A percentile compares a stretch with the other conserved stretches of the same genome.
Conservation (phyloP, 2,888 invertebrate species). For the Phortica okadai region DNA sequence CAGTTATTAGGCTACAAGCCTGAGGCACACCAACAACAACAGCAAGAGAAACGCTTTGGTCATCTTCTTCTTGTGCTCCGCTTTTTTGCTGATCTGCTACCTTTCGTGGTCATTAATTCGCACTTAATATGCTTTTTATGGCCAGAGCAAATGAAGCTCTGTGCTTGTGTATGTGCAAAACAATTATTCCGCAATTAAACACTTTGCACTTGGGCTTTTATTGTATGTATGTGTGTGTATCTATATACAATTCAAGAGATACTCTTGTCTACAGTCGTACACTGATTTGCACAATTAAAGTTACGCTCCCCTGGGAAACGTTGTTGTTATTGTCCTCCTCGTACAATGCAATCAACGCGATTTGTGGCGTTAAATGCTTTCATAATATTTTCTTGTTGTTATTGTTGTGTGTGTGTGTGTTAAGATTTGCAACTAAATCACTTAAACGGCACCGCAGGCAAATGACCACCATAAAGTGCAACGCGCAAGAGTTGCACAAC, state of each 20-base stretch:
- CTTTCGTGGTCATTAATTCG: constrained; percentile 70
- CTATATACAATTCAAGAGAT: too few relatives aligned
- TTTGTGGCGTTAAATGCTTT: neutral
- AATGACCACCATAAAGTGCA: constrained; percentile 60
- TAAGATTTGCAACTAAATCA: constrained; percentile 61
- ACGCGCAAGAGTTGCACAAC: neutral
- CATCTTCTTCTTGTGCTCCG: constrained; percentile 49
- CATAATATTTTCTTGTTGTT: neutral
- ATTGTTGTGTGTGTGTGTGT: neutral
- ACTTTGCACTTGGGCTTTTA: constrained; percentile 63
- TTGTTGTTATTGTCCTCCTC: neutral
- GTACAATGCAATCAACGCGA: neutral
- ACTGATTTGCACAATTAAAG: neutral
- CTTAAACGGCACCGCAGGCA: constrained; percentile 66
- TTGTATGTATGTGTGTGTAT: too few relatives aligned
- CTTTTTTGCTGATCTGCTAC: constrained; percentile 49
- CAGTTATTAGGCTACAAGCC: neutral
- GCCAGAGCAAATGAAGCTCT: constrained; percentile 44
- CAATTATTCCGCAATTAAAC: constrained; percentile 72
- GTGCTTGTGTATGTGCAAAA: constrained; percentile 60
- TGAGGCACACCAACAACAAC: constrained; percentile 30
- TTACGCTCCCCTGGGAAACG: constrained; percentile 1
- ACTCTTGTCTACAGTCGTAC: too few relatives aligned
- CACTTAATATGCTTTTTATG: constrained; percentile 71
- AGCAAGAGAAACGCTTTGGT: neutral